Percentiles rank a stretch among this genome's conserved stretches.
These are phyloP conservation scores for Plotosus lineatus DNA, from an alignment of 2,113 vertebrate genomes.

Conservation along the genomic window DNA sequence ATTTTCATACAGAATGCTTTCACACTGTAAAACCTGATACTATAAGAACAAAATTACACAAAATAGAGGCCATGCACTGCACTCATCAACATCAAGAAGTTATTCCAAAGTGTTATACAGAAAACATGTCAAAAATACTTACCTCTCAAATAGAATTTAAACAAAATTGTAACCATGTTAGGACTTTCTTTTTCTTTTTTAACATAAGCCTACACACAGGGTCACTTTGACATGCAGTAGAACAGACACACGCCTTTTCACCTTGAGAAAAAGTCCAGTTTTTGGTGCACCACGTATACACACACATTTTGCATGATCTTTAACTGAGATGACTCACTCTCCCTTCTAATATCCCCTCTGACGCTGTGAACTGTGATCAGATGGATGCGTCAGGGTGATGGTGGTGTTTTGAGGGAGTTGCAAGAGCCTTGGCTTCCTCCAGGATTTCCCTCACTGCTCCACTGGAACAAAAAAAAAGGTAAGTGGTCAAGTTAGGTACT, in stretches of 20 bases:
- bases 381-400: slow-evolving; percentile 42
- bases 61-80: slow-evolving; percentile 55
- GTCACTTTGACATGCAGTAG: slow-evolving; percentile 53
- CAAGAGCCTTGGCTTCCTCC: slow-evolving; percentile 52
- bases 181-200: slow-evolving; percentile 1
- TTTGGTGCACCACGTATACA: slow-evolving; percentile 29
- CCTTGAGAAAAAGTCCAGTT: slow-evolving; percentile 21
- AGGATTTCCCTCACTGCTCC: slow-evolving; percentile 43
- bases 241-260: slow-evolving; percentile 29
- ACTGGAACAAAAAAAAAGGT: slow-evolving; percentile 48
- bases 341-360: background rate
- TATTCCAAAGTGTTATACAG: slow-evolving; percentile 46
- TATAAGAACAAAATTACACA: slow-evolving; percentile 50
- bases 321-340: slow-evolving; percentile 20
- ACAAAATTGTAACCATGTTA: slow-evolving; percentile 27
- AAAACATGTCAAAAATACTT: slow-evolving; percentile 57
- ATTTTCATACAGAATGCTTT: slow-evolving; percentile 41
- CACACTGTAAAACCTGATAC: slow-evolving; percentile 46
- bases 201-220: slow-evolving; percentile 38
- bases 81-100: slow-evolving; percentile 43
- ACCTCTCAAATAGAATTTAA: slow-evolving; percentile 48
- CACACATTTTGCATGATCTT: slow-evolving; percentile 37
- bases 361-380: background rate
- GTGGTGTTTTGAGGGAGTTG: slow-evolving; percentile 54
- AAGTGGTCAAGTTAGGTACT: slow-evolving; percentile 22